phyloP scores from a whole-genome alignment of 2,888 invertebrate genomes.

The Lithophane leautieri region DNA sequence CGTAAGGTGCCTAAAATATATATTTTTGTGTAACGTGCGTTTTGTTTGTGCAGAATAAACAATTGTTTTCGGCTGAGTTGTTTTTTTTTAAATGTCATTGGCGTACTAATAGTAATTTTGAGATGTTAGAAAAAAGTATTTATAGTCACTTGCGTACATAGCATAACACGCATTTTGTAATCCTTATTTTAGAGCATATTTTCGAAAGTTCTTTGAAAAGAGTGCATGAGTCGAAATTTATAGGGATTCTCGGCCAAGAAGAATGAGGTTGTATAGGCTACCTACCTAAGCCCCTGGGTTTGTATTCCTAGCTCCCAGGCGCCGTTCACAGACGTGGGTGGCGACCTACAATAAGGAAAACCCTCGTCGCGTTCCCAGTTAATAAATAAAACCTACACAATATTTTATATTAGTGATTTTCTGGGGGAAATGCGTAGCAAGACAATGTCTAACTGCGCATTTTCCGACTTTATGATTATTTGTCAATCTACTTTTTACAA shows the following conservation, averaged over 20 bases:
- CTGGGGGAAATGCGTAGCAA: conserved; percentile 26
- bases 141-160: conserved; percentile 12
- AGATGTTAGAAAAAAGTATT: conserved; percentile 10
- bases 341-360: conserved; percentile 14
- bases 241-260: too few relatives aligned
- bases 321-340: neutral
- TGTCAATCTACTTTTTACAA: neutral
- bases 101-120: conserved; percentile 14
- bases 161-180: conserved; percentile 12
- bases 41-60: too few relatives aligned
- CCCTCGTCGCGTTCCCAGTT: conserved; percentile 14
- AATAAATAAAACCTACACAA: conserved; percentile 40
- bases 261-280: too few relatives aligned
- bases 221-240: neutral
- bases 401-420: conserved; percentile 44
- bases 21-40: too few relatives aligned
- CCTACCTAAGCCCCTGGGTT: neutral
- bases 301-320: neutral
- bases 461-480: conserved; percentile 29
- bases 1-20: neutral
- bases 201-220: conserved; percentile 16
- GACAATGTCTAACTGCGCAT: conserved; percentile 14
- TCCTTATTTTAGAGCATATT: conserved; percentile 13
- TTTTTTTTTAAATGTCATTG: conserved; percentile 10
- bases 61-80: neutral